Evolutionary conservation across 2,888 invertebrate genomes (phyloP).

Genomic region (Athalia rosae): DNA sequence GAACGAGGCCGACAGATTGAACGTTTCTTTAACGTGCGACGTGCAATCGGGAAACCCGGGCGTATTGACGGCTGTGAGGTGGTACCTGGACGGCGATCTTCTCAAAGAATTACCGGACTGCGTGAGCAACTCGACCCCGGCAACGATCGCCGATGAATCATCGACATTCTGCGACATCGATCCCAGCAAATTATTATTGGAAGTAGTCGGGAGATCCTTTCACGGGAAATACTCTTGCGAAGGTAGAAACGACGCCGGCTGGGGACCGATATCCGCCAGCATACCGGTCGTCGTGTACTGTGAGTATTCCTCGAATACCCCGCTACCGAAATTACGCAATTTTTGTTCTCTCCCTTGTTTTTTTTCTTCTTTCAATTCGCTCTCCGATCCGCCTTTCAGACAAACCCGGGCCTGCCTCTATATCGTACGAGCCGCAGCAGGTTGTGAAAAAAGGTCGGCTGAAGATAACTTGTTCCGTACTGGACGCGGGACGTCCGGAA

Average conservation of each 20-base stretch:
- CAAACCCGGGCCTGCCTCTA: constrained; percentile 88
- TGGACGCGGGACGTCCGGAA: constrained; percentile 88
- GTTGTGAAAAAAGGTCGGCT: constrained; percentile 90
- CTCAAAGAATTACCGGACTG: constrained; percentile 92
- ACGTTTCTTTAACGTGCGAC: constrained; percentile 89
- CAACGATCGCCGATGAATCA: constrained; percentile 62
- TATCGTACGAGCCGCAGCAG: constrained; percentile 83
- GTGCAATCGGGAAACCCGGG: constrained; percentile 88
- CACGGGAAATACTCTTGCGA: constrained; percentile 96
- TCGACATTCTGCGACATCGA: constrained; percentile 87
- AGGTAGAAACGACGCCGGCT: constrained; percentile 91
- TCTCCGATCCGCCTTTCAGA: constrained; percentile 75
- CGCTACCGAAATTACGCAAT: not conserved
- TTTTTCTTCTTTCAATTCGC: not conserved
- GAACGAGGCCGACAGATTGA: constrained; percentile 84
- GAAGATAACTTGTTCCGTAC: constrained; percentile 88
- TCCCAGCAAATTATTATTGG: constrained; percentile 88
- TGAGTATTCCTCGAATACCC: constrained; percentile 73
- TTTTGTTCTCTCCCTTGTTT: too few species aligned
- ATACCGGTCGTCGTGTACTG: constrained; percentile 88
- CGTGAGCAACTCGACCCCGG: constrained; percentile 73
- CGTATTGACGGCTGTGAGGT: constrained; percentile 84
- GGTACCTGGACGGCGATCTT: constrained; percentile 89
- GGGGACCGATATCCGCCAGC: constrained; percentile 87
- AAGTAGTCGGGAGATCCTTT: constrained; percentile 90